Percentiles rank a stretch among this genome's conserved stretches.
These are phyloP conservation scores for Oncorhynchus gorbuscha DNA, from an alignment of 2,113 vertebrate species.

Conservation along the genomic window DNA sequence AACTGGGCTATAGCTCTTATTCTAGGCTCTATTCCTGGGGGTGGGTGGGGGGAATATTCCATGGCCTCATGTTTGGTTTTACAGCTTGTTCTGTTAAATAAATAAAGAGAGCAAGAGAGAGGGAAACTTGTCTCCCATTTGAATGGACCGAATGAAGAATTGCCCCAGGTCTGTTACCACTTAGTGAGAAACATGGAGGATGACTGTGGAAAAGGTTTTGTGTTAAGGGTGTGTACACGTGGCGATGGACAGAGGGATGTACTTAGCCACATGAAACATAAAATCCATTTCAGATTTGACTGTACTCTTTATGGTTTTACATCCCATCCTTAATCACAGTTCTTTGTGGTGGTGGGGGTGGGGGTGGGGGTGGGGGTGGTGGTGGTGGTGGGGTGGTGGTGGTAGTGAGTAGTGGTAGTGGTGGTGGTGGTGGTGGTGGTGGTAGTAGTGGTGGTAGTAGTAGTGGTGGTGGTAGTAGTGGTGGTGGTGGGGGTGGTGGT, in stretches of 20 bases:
- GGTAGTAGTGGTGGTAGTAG: too few species aligned
- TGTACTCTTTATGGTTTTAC: constrained; percentile 34
- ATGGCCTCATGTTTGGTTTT: constrained; percentile 78
- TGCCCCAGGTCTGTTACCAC: constrained; percentile 71
- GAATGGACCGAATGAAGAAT: constrained; percentile 67
- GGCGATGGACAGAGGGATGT: constrained; percentile 45
- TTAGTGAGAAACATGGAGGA: constrained; percentile 42
- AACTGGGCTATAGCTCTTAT: constrained; percentile 67
- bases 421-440: too few species aligned
- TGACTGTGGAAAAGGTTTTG: neutral
- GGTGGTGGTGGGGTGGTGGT: too few species aligned
- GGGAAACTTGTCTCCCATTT: constrained; percentile 44
- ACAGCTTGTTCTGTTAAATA: constrained; percentile 72
- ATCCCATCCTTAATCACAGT: constrained; percentile 22
- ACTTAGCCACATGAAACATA: constrained; percentile 42
- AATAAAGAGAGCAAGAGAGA: constrained; percentile 50
- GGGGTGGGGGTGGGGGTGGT: too few species aligned
- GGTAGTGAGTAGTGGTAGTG: too few species aligned
- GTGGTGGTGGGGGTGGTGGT: too few species aligned
- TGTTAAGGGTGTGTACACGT: constrained; percentile 18
- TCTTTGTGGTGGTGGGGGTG: constrained; percentile 15
- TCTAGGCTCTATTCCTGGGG: constrained; percentile 61
- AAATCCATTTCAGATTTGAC: constrained; percentile 36
- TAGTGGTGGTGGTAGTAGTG: too few species aligned
- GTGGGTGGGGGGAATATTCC: constrained; percentile 60